A percentile compares a stretch with the other conserved stretches of the same genome.
phyloP scores from a whole-genome alignment of 2,888 invertebrate species.

The Xanthostigma xanthostigma region DNA sequence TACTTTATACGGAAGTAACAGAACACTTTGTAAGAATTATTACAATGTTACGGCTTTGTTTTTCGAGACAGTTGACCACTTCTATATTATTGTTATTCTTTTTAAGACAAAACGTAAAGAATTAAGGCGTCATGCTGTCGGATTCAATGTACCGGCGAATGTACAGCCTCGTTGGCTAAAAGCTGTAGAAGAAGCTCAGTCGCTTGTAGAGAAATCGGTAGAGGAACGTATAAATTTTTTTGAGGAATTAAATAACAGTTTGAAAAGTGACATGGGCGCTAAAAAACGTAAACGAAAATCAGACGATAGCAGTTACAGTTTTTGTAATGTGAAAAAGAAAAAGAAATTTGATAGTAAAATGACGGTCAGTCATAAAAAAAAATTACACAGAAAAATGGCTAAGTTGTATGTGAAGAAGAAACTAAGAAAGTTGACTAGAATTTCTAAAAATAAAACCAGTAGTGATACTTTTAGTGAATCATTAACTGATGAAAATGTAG shows the following conservation, averaged over 20 bases:
- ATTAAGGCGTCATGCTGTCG: not conserved
- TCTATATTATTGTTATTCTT: too few relatives aligned
- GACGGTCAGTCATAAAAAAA: not conserved
- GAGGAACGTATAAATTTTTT: constrained; percentile 40
- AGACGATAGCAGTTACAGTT: too few relatives aligned
- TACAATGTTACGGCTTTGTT: too few relatives aligned
- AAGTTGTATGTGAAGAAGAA: not conserved
- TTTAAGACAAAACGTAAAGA: not conserved
- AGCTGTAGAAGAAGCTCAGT: constrained; percentile 64
- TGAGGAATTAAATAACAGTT: constrained; percentile 4
- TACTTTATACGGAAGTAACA: too few relatives aligned
- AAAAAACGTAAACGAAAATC: too few relatives aligned
- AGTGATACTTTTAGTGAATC: too few relatives aligned
- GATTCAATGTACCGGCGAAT: constrained; percentile 22
- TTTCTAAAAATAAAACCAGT: too few relatives aligned
- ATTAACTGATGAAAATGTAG: too few relatives aligned
- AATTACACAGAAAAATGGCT: not conserved
- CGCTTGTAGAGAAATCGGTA: constrained; percentile 37
- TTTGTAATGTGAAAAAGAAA: too few relatives aligned
- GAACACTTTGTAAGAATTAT: too few relatives aligned
- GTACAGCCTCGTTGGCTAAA: constrained; percentile 47
- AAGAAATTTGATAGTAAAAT: not conserved
- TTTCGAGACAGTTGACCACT: too few relatives aligned
- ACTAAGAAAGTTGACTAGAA: not conserved
- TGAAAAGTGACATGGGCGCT: too few relatives aligned